A percentile compares a stretch with the other conserved stretches of the same genome.
phyloP scores from a whole-genome alignment of 2,888 invertebrate genomes.

The Drosophila subsilvestris region DNA sequence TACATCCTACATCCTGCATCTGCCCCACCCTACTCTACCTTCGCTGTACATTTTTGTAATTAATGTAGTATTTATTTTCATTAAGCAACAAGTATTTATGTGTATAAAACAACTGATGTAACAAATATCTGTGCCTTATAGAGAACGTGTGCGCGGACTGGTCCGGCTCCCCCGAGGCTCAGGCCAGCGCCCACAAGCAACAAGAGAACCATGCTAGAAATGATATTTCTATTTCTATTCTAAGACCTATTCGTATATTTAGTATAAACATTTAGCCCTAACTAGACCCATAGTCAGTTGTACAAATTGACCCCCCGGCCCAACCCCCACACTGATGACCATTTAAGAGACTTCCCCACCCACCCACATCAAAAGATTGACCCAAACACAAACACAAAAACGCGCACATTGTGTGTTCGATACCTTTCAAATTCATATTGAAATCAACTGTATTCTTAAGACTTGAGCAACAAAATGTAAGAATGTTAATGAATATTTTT shows the following conservation, averaged over 20 bases:
- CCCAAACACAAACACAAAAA: conserved; percentile 47
- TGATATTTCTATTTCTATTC: conserved; percentile 56
- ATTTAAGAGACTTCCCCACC: conserved; percentile 34
- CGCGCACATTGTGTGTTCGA: conserved; percentile 72
- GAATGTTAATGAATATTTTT: conserved; percentile 76
- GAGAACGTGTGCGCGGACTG: conserved; percentile 47
- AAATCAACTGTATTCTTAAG: conserved; percentile 80
- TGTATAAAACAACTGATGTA: conserved; percentile 75
- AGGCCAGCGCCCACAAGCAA: conserved; percentile 11
- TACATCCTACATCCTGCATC: conserved; percentile 3
- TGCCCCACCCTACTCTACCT: conserved; percentile 45
- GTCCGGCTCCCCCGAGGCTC: conserved; percentile 36
- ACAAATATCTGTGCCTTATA: conserved; percentile 76
- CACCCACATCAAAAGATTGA: conserved; percentile 8
- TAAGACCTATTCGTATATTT: conserved; percentile 35
- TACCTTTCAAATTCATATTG: conserved; percentile 75
- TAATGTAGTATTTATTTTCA: conserved; percentile 76
- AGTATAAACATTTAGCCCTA: conserved; percentile 33
- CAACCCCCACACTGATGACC: conserved; percentile 36
- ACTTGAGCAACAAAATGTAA: conserved; percentile 79
- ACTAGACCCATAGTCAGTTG: conserved; percentile 66
- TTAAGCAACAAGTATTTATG: conserved; percentile 75
- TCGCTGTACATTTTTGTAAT: conserved; percentile 77
- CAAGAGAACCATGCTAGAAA: conserved; percentile 54
- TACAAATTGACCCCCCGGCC: conserved; percentile 64